phyloP scores from a whole-genome alignment of 2,888 invertebrate species.

The Mongoloraphidia duomilia region DNA sequence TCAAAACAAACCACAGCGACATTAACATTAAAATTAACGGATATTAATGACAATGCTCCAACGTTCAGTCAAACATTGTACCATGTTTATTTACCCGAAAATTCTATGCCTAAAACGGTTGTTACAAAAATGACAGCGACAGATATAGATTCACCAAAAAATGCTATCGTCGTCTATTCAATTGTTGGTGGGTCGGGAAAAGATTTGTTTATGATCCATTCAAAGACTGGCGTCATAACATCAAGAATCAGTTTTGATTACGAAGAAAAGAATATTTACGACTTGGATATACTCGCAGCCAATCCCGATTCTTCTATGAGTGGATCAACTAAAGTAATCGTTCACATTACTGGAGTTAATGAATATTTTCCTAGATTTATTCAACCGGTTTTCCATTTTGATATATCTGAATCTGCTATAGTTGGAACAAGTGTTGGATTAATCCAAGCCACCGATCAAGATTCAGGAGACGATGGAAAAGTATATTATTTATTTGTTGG shows the following conservation, averaged over 20 bases:
- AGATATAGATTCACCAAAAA: conserved; percentile 78
- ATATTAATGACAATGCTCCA: conserved; percentile 89
- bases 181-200: conserved; percentile 63
- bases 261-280: conserved; percentile 65
- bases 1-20: conserved; percentile 62
- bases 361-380: conserved; percentile 80
- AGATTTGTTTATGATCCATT: conserved; percentile 63
- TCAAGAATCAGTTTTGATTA: conserved; percentile 73
- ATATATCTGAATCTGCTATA: conserved; percentile 82
- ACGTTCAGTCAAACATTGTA: conserved; percentile 64
- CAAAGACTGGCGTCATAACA: conserved; percentile 58
- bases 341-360: conserved; percentile 73
- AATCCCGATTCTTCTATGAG: conserved; percentile 78
- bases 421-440: conserved; percentile 74
- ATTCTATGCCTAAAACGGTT: conserved; percentile 57
- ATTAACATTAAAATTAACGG: conserved; percentile 73
- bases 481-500: conserved; percentile 88
- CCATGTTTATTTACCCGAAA: conserved; percentile 69
- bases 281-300: conserved; percentile 62
- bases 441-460: conserved; percentile 79
- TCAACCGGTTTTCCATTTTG: conserved; percentile 81
- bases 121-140: conserved; percentile 62
- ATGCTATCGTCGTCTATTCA: conserved; percentile 71
- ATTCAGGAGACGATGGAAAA: conserved; percentile 73
- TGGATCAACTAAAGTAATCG: conserved; percentile 52